Evolutionary conservation across 1,140 invertebrate genomes (phyloP).

Genomic region (Drosophila trapezifrons): DNA sequence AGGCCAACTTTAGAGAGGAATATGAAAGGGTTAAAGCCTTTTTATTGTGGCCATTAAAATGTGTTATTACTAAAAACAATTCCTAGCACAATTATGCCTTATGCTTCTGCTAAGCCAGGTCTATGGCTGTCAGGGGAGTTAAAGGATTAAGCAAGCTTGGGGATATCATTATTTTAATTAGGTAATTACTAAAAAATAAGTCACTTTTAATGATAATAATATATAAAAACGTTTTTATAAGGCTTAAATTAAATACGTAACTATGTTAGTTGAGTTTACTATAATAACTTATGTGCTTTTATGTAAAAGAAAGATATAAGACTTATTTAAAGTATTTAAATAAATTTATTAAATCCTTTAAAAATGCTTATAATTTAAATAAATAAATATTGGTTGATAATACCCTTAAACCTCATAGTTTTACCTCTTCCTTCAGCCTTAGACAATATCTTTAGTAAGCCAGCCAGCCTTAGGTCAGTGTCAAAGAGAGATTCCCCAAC

Average conservation of each 20-base stretch:
- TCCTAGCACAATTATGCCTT: neutral
- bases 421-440: slow-evolving; percentile 9
- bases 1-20: neutral
- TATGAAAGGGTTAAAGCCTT: neutral
- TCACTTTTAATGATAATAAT: neutral
- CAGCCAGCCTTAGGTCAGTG: slow-evolving; percentile 61
- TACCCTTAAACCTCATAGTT: too few species aligned
- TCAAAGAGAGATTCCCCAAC: slow-evolving; percentile 28
- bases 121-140: neutral
- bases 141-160: neutral
- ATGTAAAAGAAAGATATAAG: too few species aligned
- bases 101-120: neutral
- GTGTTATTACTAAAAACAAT: neutral
- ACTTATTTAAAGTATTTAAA: too few species aligned
- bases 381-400: neutral
- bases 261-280: neutral
- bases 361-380: neutral
- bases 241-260: neutral
- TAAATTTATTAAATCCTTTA: too few species aligned
- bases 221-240: too few species aligned
- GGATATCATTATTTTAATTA: neutral
- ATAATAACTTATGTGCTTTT: too few species aligned
- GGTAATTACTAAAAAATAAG: too few species aligned
- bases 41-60: neutral
- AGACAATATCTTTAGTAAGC: slow-evolving; percentile 53